Evolutionary conservation across 2,888 invertebrate genomes (phyloP).

Genomic region (Bembecia ichneumoniformis): DNA sequence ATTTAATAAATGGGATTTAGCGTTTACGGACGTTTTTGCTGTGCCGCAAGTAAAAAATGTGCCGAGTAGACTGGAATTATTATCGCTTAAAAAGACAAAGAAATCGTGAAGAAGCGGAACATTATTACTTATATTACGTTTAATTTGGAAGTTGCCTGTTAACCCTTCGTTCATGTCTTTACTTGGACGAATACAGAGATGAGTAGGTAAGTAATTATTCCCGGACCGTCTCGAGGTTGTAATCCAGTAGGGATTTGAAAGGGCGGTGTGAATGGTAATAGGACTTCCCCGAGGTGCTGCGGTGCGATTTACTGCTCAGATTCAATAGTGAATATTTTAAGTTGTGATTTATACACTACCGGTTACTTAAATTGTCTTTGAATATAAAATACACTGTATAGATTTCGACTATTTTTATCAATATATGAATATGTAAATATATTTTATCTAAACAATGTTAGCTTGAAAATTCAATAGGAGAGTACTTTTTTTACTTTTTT

Average conservation of each 20-base stretch:
- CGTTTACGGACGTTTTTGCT: not conserved
- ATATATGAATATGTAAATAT: too few relatives aligned
- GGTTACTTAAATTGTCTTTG: constrained; percentile 30
- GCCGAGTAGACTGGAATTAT: not conserved
- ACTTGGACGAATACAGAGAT: constrained; percentile 38
- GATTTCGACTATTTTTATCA: too few relatives aligned
- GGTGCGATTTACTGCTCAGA: constrained; percentile 69
- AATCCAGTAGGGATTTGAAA: constrained; percentile 66
- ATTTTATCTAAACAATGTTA: too few relatives aligned
- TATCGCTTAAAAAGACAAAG: not conserved
- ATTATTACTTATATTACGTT: constrained; percentile 23
- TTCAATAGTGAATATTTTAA: constrained; percentile 71
- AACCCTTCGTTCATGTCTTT: constrained; percentile 32
- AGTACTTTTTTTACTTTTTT: too few relatives aligned
- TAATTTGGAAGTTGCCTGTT: constrained; percentile 23
- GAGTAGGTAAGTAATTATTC: constrained; percentile 70
- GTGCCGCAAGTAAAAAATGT: not conserved
- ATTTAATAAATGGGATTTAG: not conserved
- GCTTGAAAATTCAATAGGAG: too few relatives aligned
- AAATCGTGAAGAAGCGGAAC: constrained; percentile 10
- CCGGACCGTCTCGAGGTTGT: constrained; percentile 60
- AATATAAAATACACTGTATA: not conserved
- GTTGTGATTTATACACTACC: constrained; percentile 53
- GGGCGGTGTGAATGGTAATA: constrained; percentile 70
- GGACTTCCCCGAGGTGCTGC: constrained; percentile 59